These are phyloP conservation scores for Labroides dimidiatus DNA, from an alignment of 2,797 vertebrate genomes.

Conservation along the genomic window DNA sequence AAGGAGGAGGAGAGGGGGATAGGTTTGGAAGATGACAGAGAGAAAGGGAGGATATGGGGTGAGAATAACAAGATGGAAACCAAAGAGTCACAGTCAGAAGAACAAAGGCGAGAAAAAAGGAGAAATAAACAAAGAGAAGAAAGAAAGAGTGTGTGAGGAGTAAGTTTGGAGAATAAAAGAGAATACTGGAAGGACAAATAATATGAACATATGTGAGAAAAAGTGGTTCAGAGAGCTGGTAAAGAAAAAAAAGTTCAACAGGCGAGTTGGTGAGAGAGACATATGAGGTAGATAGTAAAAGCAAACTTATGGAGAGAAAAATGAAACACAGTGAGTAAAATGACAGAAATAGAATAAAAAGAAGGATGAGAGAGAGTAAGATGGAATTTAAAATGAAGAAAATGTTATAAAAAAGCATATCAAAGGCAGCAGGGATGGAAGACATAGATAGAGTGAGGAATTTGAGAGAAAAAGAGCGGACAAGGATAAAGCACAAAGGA, in stretches of 20 bases:
- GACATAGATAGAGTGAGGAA: constrained; percentile 33
- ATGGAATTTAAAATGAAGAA: constrained; percentile 37
- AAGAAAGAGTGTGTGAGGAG: constrained; percentile 22
- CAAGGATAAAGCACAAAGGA: constrained; percentile 23
- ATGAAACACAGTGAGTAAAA: constrained; percentile 31
- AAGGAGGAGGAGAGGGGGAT: constrained; percentile 36
- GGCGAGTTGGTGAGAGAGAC: constrained; percentile 13
- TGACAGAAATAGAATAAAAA: constrained; percentile 50
- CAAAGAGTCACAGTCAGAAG: constrained; percentile 29
- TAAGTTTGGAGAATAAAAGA: constrained; percentile 9
- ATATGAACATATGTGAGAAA: background rate
- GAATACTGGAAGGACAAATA: background rate
- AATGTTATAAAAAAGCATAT: constrained; percentile 37
- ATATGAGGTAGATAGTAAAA: constrained; percentile 27
- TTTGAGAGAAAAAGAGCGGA: constrained; percentile 18
- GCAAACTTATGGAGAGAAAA: constrained; percentile 10
- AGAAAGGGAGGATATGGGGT: constrained; percentile 24
- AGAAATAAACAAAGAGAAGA: constrained; percentile 26
- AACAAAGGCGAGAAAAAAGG: constrained; percentile 19
- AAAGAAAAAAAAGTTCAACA: constrained; percentile 19
- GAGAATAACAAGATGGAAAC: constrained; percentile 18
- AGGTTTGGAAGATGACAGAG: constrained; percentile 17
- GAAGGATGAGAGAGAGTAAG: constrained; percentile 11
- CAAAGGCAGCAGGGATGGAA: constrained; percentile 21
- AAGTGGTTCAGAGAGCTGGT: constrained; percentile 1